Conservation (phyloP, 2,888 invertebrate genomes). For the Synergus laeviventris region DNA sequence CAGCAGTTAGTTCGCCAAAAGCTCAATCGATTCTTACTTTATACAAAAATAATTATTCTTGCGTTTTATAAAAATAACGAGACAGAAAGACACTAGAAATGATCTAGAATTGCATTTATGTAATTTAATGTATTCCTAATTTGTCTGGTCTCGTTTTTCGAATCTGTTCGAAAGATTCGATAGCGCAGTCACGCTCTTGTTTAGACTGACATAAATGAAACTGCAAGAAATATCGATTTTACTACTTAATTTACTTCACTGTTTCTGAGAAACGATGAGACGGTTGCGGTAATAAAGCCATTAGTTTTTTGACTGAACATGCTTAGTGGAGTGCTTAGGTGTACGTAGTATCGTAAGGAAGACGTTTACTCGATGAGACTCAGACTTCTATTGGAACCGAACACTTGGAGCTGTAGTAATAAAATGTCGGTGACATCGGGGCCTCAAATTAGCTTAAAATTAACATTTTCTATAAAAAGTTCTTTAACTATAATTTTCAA, state of each 20-base stretch:
- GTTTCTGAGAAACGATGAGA: constrained; percentile 18
- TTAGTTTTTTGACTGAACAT: constrained; percentile 21
- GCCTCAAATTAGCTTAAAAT: background rate
- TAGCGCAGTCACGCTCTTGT: constrained; percentile 6
- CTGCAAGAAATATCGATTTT: constrained; percentile 14
- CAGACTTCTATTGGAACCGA: background rate
- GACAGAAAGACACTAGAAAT: constrained; percentile 18
- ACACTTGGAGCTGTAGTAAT: background rate
- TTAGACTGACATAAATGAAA: constrained; percentile 32
- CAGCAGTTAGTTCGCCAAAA: constrained; percentile 18
- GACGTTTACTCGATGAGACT: background rate
- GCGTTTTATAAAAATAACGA: constrained; percentile 14
- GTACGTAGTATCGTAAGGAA: background rate
- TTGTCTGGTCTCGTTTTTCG: constrained; percentile 29
- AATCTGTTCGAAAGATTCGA: constrained; percentile 16
- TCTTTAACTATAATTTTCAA: too few relatives aligned
- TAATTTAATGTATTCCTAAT: constrained; percentile 28
- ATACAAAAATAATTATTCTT: constrained; percentile 11
- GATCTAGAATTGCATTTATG: constrained; percentile 26
- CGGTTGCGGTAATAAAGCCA: background rate
- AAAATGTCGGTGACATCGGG: background rate
- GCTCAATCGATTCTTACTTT: constrained; percentile 39
- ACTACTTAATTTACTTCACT: constrained; percentile 35
- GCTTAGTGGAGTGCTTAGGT: constrained; percentile 10
- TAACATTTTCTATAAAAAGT: background rate